Percentiles rank a stretch among this genome's conserved stretches.
Evolutionary conservation across 2,888 invertebrate genomes (phyloP).

Genomic region (Drosophila histrio): DNA sequence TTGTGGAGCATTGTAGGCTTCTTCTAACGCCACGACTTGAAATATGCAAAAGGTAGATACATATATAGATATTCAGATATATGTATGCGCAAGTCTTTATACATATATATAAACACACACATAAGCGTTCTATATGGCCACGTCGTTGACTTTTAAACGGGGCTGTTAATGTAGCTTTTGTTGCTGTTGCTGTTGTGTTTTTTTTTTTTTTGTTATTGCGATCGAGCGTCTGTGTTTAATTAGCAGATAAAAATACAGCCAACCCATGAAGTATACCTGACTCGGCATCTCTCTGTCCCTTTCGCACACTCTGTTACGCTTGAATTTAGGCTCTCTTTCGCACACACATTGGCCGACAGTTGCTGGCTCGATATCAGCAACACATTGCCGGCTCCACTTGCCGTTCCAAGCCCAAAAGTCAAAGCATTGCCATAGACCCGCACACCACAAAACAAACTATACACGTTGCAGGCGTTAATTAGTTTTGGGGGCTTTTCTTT

Average conservation of each 20-base stretch:
- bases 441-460: slow-evolving; percentile 26
- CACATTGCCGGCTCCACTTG: slow-evolving; percentile 30
- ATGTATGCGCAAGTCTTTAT: not conserved
- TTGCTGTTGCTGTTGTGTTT: slow-evolving; percentile 22
- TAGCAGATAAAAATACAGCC: slow-evolving; percentile 79
- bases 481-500: slow-evolving; percentile 72
- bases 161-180: slow-evolving; percentile 51
- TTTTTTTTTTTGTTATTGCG: slow-evolving; percentile 43
- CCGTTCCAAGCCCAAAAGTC: slow-evolving; percentile 34
- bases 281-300: slow-evolving; percentile 16
- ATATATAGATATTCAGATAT: not conserved
- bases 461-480: slow-evolving; percentile 78
- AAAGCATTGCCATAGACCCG: slow-evolving; percentile 34
- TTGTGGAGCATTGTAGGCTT: slow-evolving; percentile 13
- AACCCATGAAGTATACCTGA: slow-evolving; percentile 55
- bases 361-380: slow-evolving; percentile 50
- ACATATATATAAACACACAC: not conserved
- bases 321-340: slow-evolving; percentile 23
- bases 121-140: slow-evolving; percentile 52
- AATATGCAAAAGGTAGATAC: slow-evolving; percentile 20
- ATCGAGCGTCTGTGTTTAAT: slow-evolving; percentile 80
- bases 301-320: slow-evolving; percentile 5
- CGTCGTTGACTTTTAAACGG: slow-evolving; percentile 75
- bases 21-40: slow-evolving; percentile 37
- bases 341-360: slow-evolving; percentile 14